These are phyloP conservation scores for Drosophila varians DNA, from an alignment of 1,140 invertebrate species.

Conservation along the genomic window DNA sequence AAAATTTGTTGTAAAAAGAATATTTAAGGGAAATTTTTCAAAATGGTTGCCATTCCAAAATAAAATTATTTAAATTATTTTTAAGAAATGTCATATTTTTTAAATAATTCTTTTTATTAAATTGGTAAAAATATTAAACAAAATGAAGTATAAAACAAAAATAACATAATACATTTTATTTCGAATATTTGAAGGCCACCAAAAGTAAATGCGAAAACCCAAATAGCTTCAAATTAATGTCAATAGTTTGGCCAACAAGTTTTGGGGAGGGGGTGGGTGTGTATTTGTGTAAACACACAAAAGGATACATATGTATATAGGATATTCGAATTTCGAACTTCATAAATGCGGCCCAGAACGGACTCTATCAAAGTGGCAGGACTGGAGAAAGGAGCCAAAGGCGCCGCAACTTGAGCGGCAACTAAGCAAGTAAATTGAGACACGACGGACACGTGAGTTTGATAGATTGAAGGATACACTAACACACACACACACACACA, in stretches of 20 bases:
- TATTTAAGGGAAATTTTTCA: too few relatives aligned
- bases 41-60: too few relatives aligned
- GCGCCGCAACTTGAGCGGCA: constrained; percentile 55
- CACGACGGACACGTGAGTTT: constrained; percentile 78
- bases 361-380: constrained; percentile 46
- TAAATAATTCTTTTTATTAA: too few relatives aligned
- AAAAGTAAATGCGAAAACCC: too few relatives aligned
- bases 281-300: background rate
- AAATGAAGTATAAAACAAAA: too few relatives aligned
- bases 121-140: too few relatives aligned
- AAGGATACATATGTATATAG: background rate
- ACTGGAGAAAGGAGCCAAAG: background rate
- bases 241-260: background rate
- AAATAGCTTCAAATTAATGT: background rate
- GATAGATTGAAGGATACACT: constrained; percentile 71
- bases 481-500: constrained; percentile 13
- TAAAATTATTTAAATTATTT: too few relatives aligned
- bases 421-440: constrained; percentile 80
- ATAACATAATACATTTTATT: too few relatives aligned
- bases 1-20: too few relatives aligned
- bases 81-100: too few relatives aligned
- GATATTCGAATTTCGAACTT: constrained; percentile 30
- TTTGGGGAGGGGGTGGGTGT: background rate
- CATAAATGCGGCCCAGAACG: constrained; percentile 41
- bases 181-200: too few relatives aligned